Percentiles rank a stretch among this genome's conserved stretches.
phyloP scores from a whole-genome alignment of 2,797 vertebrate species.

The Linurgus olivaceus region DNA sequence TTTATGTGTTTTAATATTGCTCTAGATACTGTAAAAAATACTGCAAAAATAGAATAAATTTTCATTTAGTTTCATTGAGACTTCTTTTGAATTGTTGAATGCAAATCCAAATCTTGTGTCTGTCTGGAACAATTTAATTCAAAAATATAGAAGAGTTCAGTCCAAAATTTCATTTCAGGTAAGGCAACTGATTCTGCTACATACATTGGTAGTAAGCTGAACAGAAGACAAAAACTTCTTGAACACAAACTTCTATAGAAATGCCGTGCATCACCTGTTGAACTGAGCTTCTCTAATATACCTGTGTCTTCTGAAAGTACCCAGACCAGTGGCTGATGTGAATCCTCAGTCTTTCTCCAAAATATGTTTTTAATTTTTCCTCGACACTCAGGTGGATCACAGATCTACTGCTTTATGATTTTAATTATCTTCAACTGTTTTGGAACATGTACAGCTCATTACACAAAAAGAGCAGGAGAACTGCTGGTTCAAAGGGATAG shows the following conservation, averaged over 20 bases:
- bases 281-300: background rate
- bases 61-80: background rate
- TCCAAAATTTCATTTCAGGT: background rate
- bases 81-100: background rate
- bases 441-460: background rate
- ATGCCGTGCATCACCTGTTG: background rate
- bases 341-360: constrained; percentile 6
- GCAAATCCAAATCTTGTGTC: background rate
- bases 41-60: background rate
- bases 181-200: background rate
- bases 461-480: background rate
- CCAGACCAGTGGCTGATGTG: background rate
- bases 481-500: constrained; percentile 1
- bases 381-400: constrained; percentile 2
- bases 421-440: background rate
- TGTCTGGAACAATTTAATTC: background rate
- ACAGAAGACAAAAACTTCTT: background rate
- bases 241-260: background rate
- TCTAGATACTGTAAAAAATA: background rate
- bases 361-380: constrained; percentile 23
- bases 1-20: background rate
- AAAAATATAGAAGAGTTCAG: background rate
- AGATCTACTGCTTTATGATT: constrained; percentile 9
- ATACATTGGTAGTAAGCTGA: background rate
- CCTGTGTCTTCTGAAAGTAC: background rate